Evolutionary conservation across 1,140 invertebrate genomes (phyloP).

Genomic region (Drosophila kohkoa): DNA sequence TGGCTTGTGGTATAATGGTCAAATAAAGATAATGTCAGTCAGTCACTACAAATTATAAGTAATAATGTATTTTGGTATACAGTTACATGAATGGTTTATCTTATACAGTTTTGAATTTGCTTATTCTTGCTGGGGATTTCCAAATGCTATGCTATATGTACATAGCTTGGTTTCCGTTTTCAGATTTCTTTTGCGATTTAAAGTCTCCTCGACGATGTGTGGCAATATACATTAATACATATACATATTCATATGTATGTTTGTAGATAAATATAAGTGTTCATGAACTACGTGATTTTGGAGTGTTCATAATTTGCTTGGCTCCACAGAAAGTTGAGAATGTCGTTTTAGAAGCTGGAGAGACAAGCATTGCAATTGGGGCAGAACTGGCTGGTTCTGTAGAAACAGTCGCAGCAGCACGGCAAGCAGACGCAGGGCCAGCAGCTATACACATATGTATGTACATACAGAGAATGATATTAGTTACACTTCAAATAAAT

Average conservation of each 20-base stretch:
- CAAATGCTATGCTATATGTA: not conserved
- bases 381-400: constrained; percentile 88
- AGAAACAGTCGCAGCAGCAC: constrained; percentile 88
- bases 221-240: not conserved
- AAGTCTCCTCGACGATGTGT: not conserved
- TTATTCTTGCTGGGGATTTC: constrained; percentile 1
- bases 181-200: not conserved
- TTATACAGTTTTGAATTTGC: not conserved
- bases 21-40: too few species aligned
- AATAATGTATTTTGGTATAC: too few species aligned
- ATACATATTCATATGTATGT: not conserved
- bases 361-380: constrained; percentile 87
- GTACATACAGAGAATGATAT: not conserved
- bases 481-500: not conserved
- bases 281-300: not conserved
- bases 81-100: too few species aligned
- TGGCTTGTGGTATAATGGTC: too few species aligned
- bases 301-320: not conserved
- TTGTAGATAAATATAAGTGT: not conserved
- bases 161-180: constrained; percentile 11
- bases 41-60: too few species aligned
- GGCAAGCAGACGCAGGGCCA: constrained; percentile 88
- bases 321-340: not conserved
- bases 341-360: constrained; percentile 79
- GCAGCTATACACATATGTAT: constrained; percentile 55